Percentiles rank a stretch among this genome's conserved stretches.
Conservation (phyloP, 2,797 vertebrate species). For the Cossypha dichroa region DNA sequence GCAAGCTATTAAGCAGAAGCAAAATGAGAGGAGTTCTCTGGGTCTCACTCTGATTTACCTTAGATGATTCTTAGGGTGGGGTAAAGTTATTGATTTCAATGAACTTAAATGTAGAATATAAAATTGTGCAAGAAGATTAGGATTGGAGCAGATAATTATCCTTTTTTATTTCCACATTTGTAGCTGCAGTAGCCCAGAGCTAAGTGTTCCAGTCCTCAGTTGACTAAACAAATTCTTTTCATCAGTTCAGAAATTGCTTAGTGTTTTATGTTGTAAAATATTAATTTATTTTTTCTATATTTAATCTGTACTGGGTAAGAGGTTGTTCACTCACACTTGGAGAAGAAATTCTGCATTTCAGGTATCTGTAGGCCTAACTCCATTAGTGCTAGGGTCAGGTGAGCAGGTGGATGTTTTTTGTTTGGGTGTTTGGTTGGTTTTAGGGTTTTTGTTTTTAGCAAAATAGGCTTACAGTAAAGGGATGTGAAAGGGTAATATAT, state of each 20-base stretch:
- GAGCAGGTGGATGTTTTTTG: not conserved
- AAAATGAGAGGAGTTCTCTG: not conserved
- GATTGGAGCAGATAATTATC: not conserved
- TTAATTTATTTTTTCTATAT: not conserved
- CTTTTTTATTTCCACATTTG: not conserved
- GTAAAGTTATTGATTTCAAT: not conserved
- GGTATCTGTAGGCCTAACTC: not conserved
- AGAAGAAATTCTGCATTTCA: not conserved
- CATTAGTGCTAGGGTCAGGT: not conserved
- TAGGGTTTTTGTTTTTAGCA: not conserved
- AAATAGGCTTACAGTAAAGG: not conserved
- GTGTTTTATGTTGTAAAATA: conserved; percentile 25
- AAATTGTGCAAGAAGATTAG: not conserved
- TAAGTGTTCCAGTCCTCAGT: not conserved
- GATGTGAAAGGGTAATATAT: not conserved
- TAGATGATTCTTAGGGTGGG: not conserved
- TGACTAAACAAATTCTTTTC: conserved; percentile 24
- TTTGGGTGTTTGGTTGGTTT: not conserved
- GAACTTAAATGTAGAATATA: not conserved
- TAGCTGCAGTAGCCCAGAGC: not conserved
- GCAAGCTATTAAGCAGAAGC: not conserved
- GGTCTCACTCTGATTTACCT: not conserved
- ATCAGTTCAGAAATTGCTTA: conserved; percentile 1
- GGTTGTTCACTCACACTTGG: not conserved
- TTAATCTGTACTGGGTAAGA: not conserved